A percentile compares a stretch with the other conserved stretches of the same genome.
Evolutionary conservation across 1,140 invertebrate species (phyloP).

Genomic region (Brachionus paranguensis): DNA sequence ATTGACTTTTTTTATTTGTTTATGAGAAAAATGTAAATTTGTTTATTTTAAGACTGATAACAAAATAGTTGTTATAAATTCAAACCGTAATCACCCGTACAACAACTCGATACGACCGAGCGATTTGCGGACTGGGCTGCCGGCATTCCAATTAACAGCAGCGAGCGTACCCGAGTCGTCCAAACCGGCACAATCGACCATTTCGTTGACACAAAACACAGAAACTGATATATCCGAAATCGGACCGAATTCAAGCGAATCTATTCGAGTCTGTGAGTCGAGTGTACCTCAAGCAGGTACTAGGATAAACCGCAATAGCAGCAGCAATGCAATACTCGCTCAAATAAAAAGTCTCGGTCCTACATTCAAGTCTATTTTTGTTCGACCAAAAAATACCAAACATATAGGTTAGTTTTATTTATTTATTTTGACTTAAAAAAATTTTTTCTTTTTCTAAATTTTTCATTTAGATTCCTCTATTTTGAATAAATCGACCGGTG

Average conservation of each 20-base stretch:
- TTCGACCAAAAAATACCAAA: slow-evolving; percentile 5
- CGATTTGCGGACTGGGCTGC: not conserved
- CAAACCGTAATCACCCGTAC: slow-evolving; percentile 7
- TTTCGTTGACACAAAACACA: not conserved
- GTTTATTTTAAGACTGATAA: not conserved
- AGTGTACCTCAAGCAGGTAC: slow-evolving; percentile 10
- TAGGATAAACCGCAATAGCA: slow-evolving; percentile 7
- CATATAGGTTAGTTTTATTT: not conserved
- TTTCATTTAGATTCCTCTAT: not conserved
- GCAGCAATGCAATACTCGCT: slow-evolving; percentile 13
- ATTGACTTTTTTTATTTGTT: no score
- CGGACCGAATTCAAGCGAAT: not conserved
- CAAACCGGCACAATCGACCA: not conserved
- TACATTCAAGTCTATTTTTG: slow-evolving; percentile 22
- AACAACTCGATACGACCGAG: not conserved
- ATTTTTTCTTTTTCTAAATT: no score
- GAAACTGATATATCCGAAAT: not conserved
- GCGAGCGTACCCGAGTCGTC: not conserved
- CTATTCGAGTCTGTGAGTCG: not conserved
- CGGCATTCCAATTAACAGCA: not conserved
- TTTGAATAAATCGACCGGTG: not conserved
- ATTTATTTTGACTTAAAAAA: no score
- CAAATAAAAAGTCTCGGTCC: slow-evolving; percentile 28
- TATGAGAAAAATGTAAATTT: no score
- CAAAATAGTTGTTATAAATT: slow-evolving; percentile 24